Evolutionary conservation across 2,113 vertebrate species (phyloP).

Genomic region (Ceyx cyanopectus): DNA sequence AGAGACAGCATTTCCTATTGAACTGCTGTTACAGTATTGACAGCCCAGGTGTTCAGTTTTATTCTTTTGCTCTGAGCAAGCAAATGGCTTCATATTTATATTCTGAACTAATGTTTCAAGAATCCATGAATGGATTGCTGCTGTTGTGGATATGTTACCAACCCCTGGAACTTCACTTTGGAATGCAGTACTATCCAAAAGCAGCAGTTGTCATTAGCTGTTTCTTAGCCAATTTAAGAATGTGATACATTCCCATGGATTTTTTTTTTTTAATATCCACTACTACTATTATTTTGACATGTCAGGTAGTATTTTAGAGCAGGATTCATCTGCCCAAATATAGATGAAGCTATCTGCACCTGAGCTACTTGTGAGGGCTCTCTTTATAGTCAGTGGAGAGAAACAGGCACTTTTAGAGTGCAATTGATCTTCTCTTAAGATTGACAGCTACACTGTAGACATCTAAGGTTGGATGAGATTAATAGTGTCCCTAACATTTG

Average conservation of each 20-base stretch:
- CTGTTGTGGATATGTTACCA: neutral
- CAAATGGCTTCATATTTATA: neutral
- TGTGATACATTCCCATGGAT: neutral
- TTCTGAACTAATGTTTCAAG: neutral
- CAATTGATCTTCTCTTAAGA: slow-evolving; percentile 74
- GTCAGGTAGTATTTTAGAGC: neutral
- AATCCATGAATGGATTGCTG: neutral
- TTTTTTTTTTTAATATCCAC: neutral
- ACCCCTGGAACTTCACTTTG: neutral
- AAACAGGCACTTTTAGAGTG: slow-evolving; percentile 60
- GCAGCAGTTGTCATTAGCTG: neutral
- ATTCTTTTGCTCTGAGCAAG: neutral
- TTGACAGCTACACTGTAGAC: slow-evolving; percentile 71
- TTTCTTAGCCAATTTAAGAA: neutral
- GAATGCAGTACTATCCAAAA: neutral
- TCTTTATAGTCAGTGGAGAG: slow-evolving; percentile 53
- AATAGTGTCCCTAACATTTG: slow-evolving; percentile 72
- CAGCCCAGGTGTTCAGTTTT: slow-evolving; percentile 5
- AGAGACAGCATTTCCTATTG: neutral
- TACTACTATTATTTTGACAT: neutral
- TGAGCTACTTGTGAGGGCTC: slow-evolving; percentile 65
- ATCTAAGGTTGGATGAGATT: slow-evolving; percentile 72
- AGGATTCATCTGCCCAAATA: slow-evolving; percentile 18
- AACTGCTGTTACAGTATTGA: slow-evolving; percentile 8
- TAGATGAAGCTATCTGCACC: slow-evolving; percentile 40